A percentile compares a stretch with the other conserved stretches of the same genome.
phyloP scores from a whole-genome alignment of 2,797 vertebrate species.

The Sphenodon punctatus region DNA sequence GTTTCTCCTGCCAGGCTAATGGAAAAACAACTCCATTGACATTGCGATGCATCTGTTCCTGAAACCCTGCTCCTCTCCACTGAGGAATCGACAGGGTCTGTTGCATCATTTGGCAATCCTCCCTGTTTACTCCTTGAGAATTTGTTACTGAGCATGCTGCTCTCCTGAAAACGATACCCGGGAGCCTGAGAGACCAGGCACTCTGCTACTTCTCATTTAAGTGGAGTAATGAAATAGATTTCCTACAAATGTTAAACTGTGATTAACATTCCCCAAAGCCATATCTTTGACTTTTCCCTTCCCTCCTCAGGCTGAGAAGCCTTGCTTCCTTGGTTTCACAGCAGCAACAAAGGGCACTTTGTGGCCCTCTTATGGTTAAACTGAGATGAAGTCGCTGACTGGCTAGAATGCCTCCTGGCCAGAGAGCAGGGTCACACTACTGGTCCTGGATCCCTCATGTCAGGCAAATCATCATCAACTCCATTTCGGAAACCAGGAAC shows the following conservation, averaged over 20 bases:
- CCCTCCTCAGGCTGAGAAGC: neutral
- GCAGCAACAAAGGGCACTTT: neutral
- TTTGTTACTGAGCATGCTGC: neutral
- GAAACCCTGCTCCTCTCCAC: neutral
- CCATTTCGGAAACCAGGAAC: neutral
- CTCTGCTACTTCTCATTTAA: neutral
- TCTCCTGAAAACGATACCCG: neutral
- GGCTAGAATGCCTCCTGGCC: neutral
- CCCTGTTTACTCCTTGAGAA: neutral
- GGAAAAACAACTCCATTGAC: neutral
- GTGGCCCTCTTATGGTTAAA: neutral
- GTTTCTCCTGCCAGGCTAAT: neutral
- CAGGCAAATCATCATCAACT: neutral
- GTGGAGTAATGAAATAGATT: neutral
- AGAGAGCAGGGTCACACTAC: neutral
- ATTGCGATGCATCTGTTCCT: neutral
- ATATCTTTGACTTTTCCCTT: neutral
- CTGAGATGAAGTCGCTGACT: neutral
- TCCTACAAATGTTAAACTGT: conserved; percentile 3
- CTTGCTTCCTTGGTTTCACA: neutral
- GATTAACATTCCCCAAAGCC: conserved; percentile 18
- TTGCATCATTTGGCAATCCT: neutral
- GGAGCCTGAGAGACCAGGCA: neutral
- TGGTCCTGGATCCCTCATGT: neutral
- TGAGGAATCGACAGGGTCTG: neutral